Evolutionary conservation across 2,888 invertebrate genomes (phyloP).

Genomic region (Orchestes rusci): DNA sequence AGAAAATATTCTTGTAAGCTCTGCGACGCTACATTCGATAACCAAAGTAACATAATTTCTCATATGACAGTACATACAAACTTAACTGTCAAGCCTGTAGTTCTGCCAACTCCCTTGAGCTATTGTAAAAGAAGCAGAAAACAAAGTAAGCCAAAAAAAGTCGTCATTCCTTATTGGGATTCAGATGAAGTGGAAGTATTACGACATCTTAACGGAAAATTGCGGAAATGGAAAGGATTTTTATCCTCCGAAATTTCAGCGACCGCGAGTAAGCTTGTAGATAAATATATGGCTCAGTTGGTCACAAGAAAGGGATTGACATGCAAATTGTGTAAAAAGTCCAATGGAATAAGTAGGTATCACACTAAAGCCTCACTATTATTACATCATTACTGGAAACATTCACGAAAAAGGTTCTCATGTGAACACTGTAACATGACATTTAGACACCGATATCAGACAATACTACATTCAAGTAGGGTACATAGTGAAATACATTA

Average conservation of each 20-base stretch:
- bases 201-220: slow-evolving; percentile 36
- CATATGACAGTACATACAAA: slow-evolving; percentile 47
- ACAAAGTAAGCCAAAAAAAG: slow-evolving; percentile 47
- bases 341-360: slow-evolving; percentile 42
- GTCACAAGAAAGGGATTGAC: slow-evolving; percentile 39
- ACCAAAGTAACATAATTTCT: slow-evolving; percentile 44
- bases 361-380: slow-evolving; percentile 45
- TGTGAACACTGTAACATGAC: slow-evolving; percentile 47
- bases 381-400: slow-evolving; percentile 49
- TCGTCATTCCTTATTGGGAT: slow-evolving; percentile 41
- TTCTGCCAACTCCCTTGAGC: slow-evolving; percentile 32
- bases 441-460: slow-evolving; percentile 47
- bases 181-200: slow-evolving; percentile 36
- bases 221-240: slow-evolving; percentile 33
- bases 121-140: slow-evolving; percentile 41
- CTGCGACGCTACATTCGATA: slow-evolving; percentile 44
- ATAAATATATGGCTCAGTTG: slow-evolving; percentile 41
- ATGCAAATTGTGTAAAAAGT: slow-evolving; percentile 39
- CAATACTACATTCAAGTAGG: slow-evolving; percentile 45
- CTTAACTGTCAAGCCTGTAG: slow-evolving; percentile 33
- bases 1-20: slow-evolving; percentile 44
- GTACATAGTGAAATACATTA: slow-evolving; percentile 40
- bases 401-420: slow-evolving; percentile 41
- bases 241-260: slow-evolving; percentile 28
- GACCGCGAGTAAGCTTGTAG: slow-evolving; percentile 34